A percentile compares a stretch with the other conserved stretches of the same genome.
phyloP scores from a whole-genome alignment of 2,113 vertebrate genomes.

The Podocnemis expansa region DNA sequence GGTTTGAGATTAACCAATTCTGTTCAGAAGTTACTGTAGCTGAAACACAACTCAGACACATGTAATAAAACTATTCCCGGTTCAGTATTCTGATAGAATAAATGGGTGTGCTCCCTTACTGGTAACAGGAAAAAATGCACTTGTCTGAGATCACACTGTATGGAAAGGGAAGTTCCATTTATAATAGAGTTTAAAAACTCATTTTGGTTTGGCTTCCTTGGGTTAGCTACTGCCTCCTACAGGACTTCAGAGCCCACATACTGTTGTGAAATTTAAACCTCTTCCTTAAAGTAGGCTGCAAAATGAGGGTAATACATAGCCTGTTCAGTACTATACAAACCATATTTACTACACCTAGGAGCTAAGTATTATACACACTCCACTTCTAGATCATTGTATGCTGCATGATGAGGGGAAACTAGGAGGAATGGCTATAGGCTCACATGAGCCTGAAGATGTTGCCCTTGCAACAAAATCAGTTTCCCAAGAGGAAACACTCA shows the following conservation, averaged over 20 bases:
- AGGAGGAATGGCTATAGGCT: not conserved
- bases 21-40: not conserved
- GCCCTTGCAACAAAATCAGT: not conserved
- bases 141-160: not conserved
- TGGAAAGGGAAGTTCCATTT: not conserved
- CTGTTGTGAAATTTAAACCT: not conserved
- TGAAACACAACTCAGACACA: not conserved
- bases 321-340: no score
- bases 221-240: accelerated
- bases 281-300: not conserved
- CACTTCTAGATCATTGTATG: not conserved
- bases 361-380: not conserved
- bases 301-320: not conserved
- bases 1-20: not conserved
- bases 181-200: not conserved
- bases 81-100: not conserved
- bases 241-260: not conserved
- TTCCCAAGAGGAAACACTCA: not conserved
- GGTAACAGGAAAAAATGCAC: not conserved
- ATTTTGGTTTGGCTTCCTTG: not conserved
- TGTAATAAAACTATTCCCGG: not conserved
- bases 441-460: not conserved
- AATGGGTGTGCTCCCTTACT: not conserved
- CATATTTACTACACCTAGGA: no score
- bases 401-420: not conserved